Evolutionary conservation across 2,797 vertebrate species (phyloP).

Genomic region (Mus spretus): DNA sequence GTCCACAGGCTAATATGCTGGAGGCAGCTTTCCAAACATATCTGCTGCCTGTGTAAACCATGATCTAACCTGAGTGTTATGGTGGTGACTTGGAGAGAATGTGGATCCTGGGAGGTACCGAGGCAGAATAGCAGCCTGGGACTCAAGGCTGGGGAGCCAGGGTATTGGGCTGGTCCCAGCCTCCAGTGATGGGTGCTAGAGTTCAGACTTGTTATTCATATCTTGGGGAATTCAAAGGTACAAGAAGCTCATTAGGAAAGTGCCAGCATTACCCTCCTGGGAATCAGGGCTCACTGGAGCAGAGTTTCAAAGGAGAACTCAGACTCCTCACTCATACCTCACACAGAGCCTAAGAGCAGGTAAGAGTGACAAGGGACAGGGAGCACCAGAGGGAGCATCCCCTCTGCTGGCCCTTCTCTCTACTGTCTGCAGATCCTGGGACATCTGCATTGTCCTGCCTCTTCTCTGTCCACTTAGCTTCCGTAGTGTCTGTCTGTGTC

Average conservation of each 20-base stretch:
- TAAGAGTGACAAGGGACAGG: not conserved
- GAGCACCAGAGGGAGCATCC: not conserved
- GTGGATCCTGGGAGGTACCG: not conserved
- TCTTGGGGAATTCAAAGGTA: slow-evolving; percentile 55
- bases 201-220: slow-evolving; percentile 4
- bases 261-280: not conserved
- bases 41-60: not conserved
- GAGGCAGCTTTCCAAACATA: not conserved
- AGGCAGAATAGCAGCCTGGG: not conserved
- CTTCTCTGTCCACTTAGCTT: not conserved
- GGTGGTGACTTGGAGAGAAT: not conserved
- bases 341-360: slow-evolving; percentile 8
- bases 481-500: not conserved
- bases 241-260: slow-evolving; percentile 47
- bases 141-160: not conserved
- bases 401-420: not conserved
- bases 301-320: slow-evolving; percentile 48
- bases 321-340: not conserved
- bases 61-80: not conserved
- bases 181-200: not conserved
- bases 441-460: not conserved
- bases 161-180: not conserved
- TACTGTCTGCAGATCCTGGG: not conserved
- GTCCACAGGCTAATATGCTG: not conserved
- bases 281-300: not conserved